A percentile compares a stretch with the other conserved stretches of the same genome.
Conservation (phyloP, 1,140 invertebrate species). For the Pogonomyrmex barbatus region DNA sequence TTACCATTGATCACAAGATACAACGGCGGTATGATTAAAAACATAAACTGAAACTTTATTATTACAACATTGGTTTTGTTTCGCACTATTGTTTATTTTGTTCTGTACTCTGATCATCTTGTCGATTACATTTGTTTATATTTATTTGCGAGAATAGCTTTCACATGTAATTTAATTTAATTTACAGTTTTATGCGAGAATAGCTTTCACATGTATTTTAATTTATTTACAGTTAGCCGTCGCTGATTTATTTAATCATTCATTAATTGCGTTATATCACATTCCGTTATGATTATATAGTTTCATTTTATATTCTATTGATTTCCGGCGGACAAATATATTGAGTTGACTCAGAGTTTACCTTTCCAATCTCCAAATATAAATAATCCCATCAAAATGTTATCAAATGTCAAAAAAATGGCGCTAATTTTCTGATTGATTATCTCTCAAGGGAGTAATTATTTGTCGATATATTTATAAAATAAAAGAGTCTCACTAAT, state of each 20-base stretch:
- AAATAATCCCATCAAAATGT: background rate
- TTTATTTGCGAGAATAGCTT: conserved; percentile 19
- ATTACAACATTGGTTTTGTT: conserved; percentile 19
- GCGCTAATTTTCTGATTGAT: background rate
- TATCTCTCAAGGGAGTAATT: background rate
- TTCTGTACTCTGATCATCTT: conserved; percentile 4
- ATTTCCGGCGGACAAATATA: conserved; percentile 8
- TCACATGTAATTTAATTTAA: conserved; percentile 53
- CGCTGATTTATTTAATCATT: conserved; percentile 46
- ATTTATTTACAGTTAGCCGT: conserved; percentile 45
- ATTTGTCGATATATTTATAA: background rate
- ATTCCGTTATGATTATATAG: conserved; percentile 41
- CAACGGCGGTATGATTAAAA: background rate
- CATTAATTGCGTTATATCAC: conserved; percentile 53
- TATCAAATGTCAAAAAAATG: background rate
- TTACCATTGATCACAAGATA: conserved; percentile 20
- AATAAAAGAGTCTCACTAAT: background rate
- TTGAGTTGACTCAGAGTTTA: background rate
- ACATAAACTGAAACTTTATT: background rate
- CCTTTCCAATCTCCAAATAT: background rate
- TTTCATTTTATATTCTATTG: conserved; percentile 39
- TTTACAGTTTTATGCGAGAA: background rate
- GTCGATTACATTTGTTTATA: background rate
- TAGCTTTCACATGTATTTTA: conserved; percentile 47
- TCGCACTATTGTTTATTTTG: conserved; percentile 16